Base-by-base conservation (phyloP, 1,140 invertebrate genomes). In the Drosophila albomicans region DNA sequence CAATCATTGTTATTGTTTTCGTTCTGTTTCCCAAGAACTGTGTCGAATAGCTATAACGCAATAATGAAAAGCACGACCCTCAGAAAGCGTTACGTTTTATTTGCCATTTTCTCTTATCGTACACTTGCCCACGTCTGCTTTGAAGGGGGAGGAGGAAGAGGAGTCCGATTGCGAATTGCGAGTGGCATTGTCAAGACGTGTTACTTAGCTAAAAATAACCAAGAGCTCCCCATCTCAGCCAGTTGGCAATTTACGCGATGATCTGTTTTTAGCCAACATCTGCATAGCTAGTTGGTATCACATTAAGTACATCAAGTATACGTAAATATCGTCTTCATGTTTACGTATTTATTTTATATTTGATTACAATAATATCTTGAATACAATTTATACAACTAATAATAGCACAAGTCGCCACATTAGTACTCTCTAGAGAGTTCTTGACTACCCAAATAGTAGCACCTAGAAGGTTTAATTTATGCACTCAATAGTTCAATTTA, bases 71-170 rank as follows among this genome's bases (percentile, higher is more conserved):
- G 7, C 16, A 20, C 13, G 15, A 48, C 13, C 46, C 46, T 8
- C n/a, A 2, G 46, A 16, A 10, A 10, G 15, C 46, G 46, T 41
- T 68, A 48, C 46, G 46, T 41, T 68, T 41, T n/a, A 59, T 45
- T 70, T 45, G 58, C 25, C 32, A 45, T 54, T 45, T 52, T 62
- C 15, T 70, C 58, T 70, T 70, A 70, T 70, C 67, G 67, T 54
- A 20, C 58, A 41, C 45, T 61, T 52, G 38, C 57, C 28, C 58
- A 70, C 35, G 57, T 54, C 32, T 10, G 8, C 11, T 13, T 11
- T 10, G 6, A 11, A 45, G 13, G 45, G 30, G 13, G 0, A 5
- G 5, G 13, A 41, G 1, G n/a, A 1, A 1, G 5, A 3, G 62
- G 20, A 3, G 16, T 8, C 4, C 5, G 25, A 5, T 11, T 51